These are phyloP conservation scores for Herminia tarsipennalis DNA, from an alignment of 2,888 invertebrate species.

Conservation along the genomic window DNA sequence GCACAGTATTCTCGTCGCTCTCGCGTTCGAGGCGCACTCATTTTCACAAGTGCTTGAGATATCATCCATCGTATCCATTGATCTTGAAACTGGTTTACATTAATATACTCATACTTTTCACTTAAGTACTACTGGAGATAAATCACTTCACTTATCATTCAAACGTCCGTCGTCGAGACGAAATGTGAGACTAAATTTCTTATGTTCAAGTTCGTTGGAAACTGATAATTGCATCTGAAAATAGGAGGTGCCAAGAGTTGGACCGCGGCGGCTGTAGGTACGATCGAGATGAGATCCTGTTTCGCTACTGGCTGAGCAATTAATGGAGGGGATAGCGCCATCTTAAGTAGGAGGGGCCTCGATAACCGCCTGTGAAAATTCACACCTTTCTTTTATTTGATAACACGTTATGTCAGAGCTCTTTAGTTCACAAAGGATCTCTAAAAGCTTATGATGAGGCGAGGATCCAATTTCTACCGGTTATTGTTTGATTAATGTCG, in stretches of 20 bases:
- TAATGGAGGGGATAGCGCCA: constrained; percentile 78
- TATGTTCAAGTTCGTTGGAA: constrained; percentile 54
- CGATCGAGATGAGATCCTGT: constrained; percentile 63
- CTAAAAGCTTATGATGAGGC: constrained; percentile 83
- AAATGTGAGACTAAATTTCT: constrained; percentile 54
- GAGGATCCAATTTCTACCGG: constrained; percentile 72
- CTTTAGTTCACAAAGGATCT: constrained; percentile 80
- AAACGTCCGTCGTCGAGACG: constrained; percentile 27
- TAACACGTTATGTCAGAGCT: constrained; percentile 83
- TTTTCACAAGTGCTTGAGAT: constrained; percentile 81
- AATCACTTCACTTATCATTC: constrained; percentile 25
- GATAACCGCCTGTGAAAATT: constrained; percentile 79
- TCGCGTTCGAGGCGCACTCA: constrained; percentile 45
- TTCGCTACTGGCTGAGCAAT: constrained; percentile 72
- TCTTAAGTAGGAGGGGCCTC: constrained; percentile 80
- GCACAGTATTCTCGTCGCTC: constrained; percentile 43
- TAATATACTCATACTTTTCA: constrained; percentile 24
- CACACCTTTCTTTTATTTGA: constrained; percentile 86
- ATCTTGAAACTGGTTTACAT: constrained; percentile 15
- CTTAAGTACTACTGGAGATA: constrained; percentile 5
- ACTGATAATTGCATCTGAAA: constrained; percentile 82
- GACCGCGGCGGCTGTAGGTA: constrained; percentile 74
- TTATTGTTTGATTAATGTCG: constrained; percentile 81
- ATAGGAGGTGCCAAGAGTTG: constrained; percentile 75
- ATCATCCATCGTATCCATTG: constrained; percentile 68